A percentile compares a stretch with the other conserved stretches of the same genome.
Evolutionary conservation across 2,113 vertebrate species (phyloP).

Genomic region (Camarhynchus parvulus): DNA sequence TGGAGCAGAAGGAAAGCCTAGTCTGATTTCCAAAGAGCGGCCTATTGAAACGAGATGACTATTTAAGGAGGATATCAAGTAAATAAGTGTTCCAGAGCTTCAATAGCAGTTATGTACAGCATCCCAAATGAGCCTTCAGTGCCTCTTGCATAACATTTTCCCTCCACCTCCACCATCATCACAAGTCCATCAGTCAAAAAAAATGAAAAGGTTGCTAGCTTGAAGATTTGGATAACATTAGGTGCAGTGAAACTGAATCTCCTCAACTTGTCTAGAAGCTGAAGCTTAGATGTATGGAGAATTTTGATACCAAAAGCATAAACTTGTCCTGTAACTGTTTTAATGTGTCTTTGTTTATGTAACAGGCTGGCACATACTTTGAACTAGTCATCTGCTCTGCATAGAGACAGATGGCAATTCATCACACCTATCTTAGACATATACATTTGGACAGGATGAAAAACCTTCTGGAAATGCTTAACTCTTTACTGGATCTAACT

Average conservation of each 20-base stretch:
- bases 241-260: neutral
- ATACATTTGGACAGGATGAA: neutral
- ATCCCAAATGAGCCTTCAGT: neutral
- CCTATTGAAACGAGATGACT: neutral
- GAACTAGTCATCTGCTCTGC: constrained; percentile 15
- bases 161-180: neutral
- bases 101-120: neutral
- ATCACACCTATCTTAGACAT: neutral
- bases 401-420: constrained; percentile 22
- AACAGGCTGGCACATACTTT: constrained; percentile 18
- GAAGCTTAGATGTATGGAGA: neutral
- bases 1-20: neutral
- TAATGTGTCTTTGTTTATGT: constrained; percentile 7
- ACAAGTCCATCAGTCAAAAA: fast-evolving
- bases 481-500: neutral
- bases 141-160: neutral
- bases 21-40: neutral
- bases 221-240: neutral
- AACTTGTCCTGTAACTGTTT: neutral
- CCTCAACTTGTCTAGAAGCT: neutral
- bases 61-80: neutral
- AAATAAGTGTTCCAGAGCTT: neutral
- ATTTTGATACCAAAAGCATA: neutral
- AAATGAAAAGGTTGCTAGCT: neutral
- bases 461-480: neutral